phyloP scores from a whole-genome alignment of 2,797 vertebrate species.

The Tolypeutes matacus region DNA sequence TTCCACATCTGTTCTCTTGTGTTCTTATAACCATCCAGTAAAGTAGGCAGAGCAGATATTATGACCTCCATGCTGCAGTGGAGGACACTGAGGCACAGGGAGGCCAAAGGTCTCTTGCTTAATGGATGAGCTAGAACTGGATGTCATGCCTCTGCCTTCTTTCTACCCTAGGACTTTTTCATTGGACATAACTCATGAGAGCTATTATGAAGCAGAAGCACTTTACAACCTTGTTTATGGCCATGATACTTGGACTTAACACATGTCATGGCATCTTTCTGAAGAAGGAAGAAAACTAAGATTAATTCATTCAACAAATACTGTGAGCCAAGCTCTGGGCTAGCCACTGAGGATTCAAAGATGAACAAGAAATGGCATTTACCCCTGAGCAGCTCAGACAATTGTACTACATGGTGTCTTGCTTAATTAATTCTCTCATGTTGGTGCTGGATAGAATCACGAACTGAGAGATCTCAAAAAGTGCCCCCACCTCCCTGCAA shows the following conservation, averaged over 20 bases:
- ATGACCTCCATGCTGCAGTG: neutral
- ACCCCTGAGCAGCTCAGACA: neutral
- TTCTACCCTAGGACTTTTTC: neutral
- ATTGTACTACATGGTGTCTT: neutral
- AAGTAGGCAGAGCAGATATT: neutral
- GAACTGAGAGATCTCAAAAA: neutral
- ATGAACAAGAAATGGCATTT: neutral
- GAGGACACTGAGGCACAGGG: neutral
- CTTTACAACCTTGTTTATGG: neutral
- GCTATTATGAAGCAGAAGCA: neutral
- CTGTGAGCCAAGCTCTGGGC: neutral
- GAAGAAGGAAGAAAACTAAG: constrained; percentile 12
- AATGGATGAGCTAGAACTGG: neutral
- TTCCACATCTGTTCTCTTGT: neutral
- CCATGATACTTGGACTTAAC: neutral
- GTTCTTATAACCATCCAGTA: neutral
- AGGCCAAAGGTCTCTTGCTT: neutral
- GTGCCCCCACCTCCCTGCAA: too few relatives aligned
- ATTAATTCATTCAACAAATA: neutral
- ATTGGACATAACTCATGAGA: neutral
- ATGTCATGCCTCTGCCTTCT: neutral
- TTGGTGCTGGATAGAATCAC: neutral
- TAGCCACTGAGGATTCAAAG: neutral
- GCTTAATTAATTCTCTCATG: neutral
- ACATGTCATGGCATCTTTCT: neutral